Base-by-base conservation (phyloP, 2,113 vertebrate genomes). In the Alosa alosa region DNA sequence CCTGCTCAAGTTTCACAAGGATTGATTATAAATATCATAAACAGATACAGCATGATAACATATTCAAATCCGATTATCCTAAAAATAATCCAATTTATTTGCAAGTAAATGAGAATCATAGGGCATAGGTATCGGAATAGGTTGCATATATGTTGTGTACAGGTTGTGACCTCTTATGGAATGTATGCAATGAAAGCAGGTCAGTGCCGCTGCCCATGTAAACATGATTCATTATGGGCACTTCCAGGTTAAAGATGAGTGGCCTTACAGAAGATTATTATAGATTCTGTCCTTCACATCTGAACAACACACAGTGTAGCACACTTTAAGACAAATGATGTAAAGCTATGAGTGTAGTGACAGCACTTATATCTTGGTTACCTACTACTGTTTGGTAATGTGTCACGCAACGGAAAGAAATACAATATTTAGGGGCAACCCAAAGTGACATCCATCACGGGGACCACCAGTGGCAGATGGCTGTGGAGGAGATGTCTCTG, bases 401-500 rank as follows among this genome's bases (percentile, higher is more conserved):
- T 68, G 60, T 25, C 60, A 68, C 25, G n/a, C 25, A 31, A 68
- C 25, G 64, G 41, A 64, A 36, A 72, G 36, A 60, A 31, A 4
- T 15, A 72, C 64, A 10, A 31, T 72, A 15, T 36, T 72, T 72
- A 31, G 64, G 60, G 64, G 25, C 64, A 72, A 72, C 64, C 31
- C 64, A 72, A 72, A 72, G 25, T 25, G 64, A 72, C 25, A 72
- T 72, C 64, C 36, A 36, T 72, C 64, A 72, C 10, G 3, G 64
- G 64, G 13, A 72, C 10, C 31, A 72, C n/a, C 64, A 72, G 64
- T 36, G 64, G 64, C 64, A 72, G 64, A 72, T 72, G 64, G 64
- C 64, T 81, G 25, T 85, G 78, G 64, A 81, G 45, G 81, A 13
- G 49, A 84, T 47, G 41, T 44, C 47, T 49, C 60, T 57, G 72